These are phyloP conservation scores for Dreissena polymorpha DNA, from an alignment of 1,140 invertebrate species.

Conservation along the genomic window DNA sequence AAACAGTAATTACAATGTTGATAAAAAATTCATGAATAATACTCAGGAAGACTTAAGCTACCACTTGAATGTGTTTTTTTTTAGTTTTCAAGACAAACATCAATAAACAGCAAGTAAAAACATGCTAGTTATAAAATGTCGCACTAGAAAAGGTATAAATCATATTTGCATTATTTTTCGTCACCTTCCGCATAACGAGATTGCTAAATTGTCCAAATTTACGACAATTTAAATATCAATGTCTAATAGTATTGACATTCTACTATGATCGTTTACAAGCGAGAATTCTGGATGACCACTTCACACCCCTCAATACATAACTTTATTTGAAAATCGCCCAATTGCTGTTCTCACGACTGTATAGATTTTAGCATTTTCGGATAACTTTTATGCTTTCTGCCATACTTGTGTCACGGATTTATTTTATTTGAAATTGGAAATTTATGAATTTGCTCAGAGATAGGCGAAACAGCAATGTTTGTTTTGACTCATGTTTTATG, in stretches of 20 bases:
- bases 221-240: conserved; percentile 44
- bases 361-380: not conserved
- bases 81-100: no score
- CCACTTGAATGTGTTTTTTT: no score
- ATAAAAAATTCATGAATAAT: no score
- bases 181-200: no score
- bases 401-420: conserved; percentile 46
- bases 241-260: conserved; percentile 25
- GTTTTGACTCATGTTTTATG: conserved; percentile 29
- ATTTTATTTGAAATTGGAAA: conserved; percentile 49
- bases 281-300: conserved; percentile 33
- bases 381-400: conserved; percentile 38
- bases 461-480: conserved; percentile 49
- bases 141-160: no score
- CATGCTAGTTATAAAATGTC: no score
- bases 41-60: no score
- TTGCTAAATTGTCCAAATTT: conserved; percentile 44
- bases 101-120: no score
- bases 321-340: conserved; percentile 31
- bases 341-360: no score
- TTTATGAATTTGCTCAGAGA: conserved; percentile 50
- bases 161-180: no score
- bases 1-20: no score
- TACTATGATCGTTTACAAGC: conserved; percentile 32
- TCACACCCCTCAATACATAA: conserved; percentile 41